phyloP scores from a whole-genome alignment of 2,113 vertebrate genomes.

The Dascyllus trimaculatus region DNA sequence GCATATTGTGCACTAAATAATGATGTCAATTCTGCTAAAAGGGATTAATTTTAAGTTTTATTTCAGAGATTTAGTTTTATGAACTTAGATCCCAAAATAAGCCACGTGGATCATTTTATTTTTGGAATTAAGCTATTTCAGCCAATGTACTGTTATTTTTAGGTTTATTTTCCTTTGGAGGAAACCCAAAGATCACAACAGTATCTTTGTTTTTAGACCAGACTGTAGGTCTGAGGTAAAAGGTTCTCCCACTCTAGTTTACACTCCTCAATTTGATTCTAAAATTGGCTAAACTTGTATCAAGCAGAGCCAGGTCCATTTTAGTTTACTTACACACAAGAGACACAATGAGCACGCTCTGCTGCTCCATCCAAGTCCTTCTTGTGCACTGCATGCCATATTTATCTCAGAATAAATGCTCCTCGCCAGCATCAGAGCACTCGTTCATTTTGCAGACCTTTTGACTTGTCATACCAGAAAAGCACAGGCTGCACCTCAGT shows the following conservation, averaged over 20 bases:
- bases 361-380: background rate
- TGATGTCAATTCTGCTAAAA: too few species aligned
- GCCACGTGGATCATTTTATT: background rate
- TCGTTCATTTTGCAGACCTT: background rate
- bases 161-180: conserved; percentile 12
- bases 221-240: background rate
- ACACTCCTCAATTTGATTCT: background rate
- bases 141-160: conserved; percentile 28
- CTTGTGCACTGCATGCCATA: background rate
- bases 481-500: background rate
- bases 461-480: background rate
- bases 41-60: too few species aligned
- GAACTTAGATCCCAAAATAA: background rate
- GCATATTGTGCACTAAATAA: background rate
- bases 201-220: conserved; percentile 14
- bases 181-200: background rate
- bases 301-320: background rate
- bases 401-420: background rate
- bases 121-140: conserved; percentile 19
- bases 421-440: background rate
- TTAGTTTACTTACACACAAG: background rate
- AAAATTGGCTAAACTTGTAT: too few species aligned
- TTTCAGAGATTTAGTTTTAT: background rate
- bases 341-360: background rate
- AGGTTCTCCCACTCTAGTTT: background rate